Base-by-base conservation (phyloP, 2,113 vertebrate species). In the Daubentonia madagascariensis region DNA sequence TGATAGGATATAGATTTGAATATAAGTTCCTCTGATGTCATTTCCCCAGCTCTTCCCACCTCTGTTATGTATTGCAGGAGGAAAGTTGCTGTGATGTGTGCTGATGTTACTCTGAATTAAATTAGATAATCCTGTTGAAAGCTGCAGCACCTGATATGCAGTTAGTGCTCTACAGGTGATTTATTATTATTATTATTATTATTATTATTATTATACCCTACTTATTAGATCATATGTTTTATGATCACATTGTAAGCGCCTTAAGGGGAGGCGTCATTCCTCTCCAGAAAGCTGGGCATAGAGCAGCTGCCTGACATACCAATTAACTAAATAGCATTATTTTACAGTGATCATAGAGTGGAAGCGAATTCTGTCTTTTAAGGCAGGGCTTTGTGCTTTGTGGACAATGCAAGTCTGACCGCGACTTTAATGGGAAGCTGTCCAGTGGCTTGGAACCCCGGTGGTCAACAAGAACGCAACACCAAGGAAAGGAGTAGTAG, bases 241-340 rank as follows among this genome's bases (percentile, higher is more conserved):
- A 89, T 83, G 73, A 72, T 30, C 40, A 72, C 11, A 0, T 68
- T 52, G 32, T 85, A 63, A 54, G 48, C 67, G 68, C 32, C 18
- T 83, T 67, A 88, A 91, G 63, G 84, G 73, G 79, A 95, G 30
- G 16, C 52, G 40, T 83, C 93, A 96, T 79, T 88, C 40, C 67
- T 73, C 35, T 63, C 65, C 67, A 45, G 48, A 65, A 80, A 43
- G 43, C 78, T n/a, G 52, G 43, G 45, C 72, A 78, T 73, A 80
- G 32, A 96, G 70, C n/a, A 67, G 52, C 37, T 63, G 76, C 86
- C 86, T 88, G 50, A 76, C 72, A 61, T 52, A 80, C 43, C 2
- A 1, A 68, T 37, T 32, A 92, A 80, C 73, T 16, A 67, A 80
- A 86, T 20, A 80, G n/a, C 40, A 54, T 75, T 68, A 83, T 84